Conservation (phyloP, 1,140 invertebrate species). For the Antheraea mylitta region DNA sequence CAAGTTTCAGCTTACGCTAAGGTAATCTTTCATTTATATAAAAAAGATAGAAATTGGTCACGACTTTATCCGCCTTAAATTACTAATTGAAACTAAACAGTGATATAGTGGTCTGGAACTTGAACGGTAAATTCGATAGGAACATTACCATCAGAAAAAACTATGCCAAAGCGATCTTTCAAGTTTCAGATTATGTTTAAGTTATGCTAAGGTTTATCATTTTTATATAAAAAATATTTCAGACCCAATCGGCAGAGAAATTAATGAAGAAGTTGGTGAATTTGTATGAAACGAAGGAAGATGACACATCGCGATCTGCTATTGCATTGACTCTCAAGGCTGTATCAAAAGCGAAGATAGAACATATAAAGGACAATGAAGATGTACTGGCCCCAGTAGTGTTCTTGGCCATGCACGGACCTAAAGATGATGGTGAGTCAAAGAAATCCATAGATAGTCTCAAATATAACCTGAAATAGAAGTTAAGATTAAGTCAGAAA, state of each 20-base stretch:
- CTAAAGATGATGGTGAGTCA: slow-evolving; percentile 80
- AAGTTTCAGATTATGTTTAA: slow-evolving; percentile 90
- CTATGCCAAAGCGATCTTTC: slow-evolving; percentile 90
- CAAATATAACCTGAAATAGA: too few relatives aligned
- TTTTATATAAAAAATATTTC: slow-evolving; percentile 11
- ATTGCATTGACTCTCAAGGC: slow-evolving; percentile 90
- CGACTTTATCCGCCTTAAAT: neutral
- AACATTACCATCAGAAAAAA: slow-evolving; percentile 91
- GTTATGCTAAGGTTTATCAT: slow-evolving; percentile 83
- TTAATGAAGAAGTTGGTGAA: slow-evolving; percentile 89
- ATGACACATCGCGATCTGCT: slow-evolving; percentile 85
- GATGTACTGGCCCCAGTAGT: slow-evolving; percentile 88
- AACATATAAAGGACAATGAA: slow-evolving; percentile 90
- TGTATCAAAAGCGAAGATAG: slow-evolving; percentile 90
- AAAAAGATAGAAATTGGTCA: neutral
- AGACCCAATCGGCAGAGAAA: slow-evolving; percentile 91
- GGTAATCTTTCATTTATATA: slow-evolving; percentile 36
- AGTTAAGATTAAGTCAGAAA: too few relatives aligned
- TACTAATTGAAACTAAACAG: too few relatives aligned
- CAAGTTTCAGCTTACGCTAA: slow-evolving; percentile 93
- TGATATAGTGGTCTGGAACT: slow-evolving; percentile 78
- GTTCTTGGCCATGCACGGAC: slow-evolving; percentile 94
- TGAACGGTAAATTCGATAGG: slow-evolving; percentile 90
- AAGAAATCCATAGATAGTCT: too few relatives aligned
- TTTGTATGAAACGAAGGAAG: slow-evolving; percentile 85